A percentile compares a stretch with the other conserved stretches of the same genome.
Conservation (phyloP, 2,113 vertebrate genomes). For the Orycteropus afer region DNA sequence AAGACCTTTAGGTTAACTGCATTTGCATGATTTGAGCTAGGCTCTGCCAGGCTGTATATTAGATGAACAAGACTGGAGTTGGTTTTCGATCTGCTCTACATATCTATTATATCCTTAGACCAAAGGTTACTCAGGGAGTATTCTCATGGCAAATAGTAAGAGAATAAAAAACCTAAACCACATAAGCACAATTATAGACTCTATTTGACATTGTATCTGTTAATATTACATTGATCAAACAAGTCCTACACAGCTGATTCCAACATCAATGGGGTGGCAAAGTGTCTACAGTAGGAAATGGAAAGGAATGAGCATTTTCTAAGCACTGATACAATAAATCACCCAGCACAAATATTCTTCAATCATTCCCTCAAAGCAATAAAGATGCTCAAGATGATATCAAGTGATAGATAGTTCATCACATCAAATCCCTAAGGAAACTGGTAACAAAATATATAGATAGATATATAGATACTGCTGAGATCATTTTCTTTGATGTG, state of each 20-base stretch:
- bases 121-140: background rate
- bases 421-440: slow-evolving; percentile 7
- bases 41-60: background rate
- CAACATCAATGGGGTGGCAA: background rate
- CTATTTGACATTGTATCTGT: background rate
- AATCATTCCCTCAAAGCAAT: background rate
- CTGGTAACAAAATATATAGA: background rate
- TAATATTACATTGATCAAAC: background rate
- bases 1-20: background rate
- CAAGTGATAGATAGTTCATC: background rate
- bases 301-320: background rate
- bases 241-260: background rate
- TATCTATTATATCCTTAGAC: background rate
- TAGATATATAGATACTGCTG: background rate
- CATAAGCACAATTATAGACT: background rate
- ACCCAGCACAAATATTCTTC: background rate
- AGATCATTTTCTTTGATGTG: background rate
- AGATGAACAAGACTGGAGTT: background rate
- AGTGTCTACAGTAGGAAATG: background rate
- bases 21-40: background rate
- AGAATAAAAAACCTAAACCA: background rate
- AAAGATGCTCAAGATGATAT: too few relatives aligned
- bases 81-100: background rate
- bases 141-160: background rate
- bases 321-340: background rate